These are phyloP conservation scores for Bubo bubo DNA, from an alignment of 2,113 vertebrate species.

Conservation along the genomic window DNA sequence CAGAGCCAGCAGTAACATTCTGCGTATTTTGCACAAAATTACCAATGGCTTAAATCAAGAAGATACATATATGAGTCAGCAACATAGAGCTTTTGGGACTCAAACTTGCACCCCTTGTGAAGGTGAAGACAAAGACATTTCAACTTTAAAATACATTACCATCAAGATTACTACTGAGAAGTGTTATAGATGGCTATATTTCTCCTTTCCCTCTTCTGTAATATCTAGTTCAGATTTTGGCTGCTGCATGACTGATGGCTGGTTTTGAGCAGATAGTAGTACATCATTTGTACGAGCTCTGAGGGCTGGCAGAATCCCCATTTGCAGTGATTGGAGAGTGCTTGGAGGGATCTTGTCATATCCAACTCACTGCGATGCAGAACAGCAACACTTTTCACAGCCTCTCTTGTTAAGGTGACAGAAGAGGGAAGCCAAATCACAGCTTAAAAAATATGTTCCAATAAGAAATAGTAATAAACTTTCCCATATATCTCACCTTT, in stretches of 20 bases:
- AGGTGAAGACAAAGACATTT: neutral
- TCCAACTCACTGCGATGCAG: neutral
- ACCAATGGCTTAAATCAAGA: neutral
- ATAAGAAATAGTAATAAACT: neutral
- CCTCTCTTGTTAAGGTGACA: neutral
- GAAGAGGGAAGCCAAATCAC: neutral
- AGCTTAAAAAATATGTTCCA: neutral
- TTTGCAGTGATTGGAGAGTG: neutral
- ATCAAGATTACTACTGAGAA: neutral
- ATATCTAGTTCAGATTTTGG: neutral
- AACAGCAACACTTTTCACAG: neutral
- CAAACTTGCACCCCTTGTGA: neutral
- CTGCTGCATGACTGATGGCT: neutral
- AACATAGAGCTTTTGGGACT: neutral
- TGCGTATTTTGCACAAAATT: neutral
- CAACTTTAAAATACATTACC: neutral
- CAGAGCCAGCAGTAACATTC: neutral
- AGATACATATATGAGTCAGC: neutral
- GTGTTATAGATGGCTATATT: neutral
- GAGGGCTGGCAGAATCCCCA: neutral
- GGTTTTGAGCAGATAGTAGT: neutral
- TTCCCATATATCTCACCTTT: neutral
- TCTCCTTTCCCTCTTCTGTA: neutral
- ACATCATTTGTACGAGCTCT: neutral
- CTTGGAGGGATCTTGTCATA: neutral